Evolutionary conservation across 2,113 vertebrate species (phyloP).

Genomic region (Menura novaehollandiae): DNA sequence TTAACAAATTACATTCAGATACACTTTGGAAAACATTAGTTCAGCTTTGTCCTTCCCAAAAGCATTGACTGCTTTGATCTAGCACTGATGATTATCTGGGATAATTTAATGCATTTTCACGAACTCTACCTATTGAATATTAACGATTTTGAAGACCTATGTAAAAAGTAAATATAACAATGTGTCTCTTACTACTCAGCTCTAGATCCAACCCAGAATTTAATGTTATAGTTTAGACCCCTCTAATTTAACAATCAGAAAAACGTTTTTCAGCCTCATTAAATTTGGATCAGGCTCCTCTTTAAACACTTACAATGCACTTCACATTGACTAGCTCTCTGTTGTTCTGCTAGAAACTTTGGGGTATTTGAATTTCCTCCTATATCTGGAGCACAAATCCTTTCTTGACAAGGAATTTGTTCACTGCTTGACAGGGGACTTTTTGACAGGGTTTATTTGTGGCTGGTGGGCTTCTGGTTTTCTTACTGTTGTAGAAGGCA

Average conservation of each 20-base stretch:
- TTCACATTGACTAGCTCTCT: background rate
- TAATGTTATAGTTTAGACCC: background rate
- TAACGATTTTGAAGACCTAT: background rate
- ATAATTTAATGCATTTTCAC: background rate
- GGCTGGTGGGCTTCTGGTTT: background rate
- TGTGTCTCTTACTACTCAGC: background rate
- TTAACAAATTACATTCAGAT: background rate
- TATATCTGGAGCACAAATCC: background rate
- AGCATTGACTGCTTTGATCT: background rate
- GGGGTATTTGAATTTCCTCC: background rate
- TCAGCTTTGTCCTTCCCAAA: background rate
- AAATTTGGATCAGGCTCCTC: background rate
- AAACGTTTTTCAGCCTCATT: accelerated
- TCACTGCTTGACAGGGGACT: background rate
- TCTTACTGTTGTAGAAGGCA: background rate
- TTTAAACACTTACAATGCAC: background rate
- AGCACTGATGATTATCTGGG: background rate
- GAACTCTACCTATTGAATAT: background rate
- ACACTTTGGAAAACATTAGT: background rate
- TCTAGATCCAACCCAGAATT: background rate
- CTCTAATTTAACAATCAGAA: background rate
- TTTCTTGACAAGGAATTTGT: background rate
- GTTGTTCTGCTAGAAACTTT: background rate
- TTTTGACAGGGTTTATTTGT: background rate
- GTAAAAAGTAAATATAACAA: background rate